phyloP scores from a whole-genome alignment of 2,113 vertebrate genomes.

The Arothron firmamentum region DNA sequence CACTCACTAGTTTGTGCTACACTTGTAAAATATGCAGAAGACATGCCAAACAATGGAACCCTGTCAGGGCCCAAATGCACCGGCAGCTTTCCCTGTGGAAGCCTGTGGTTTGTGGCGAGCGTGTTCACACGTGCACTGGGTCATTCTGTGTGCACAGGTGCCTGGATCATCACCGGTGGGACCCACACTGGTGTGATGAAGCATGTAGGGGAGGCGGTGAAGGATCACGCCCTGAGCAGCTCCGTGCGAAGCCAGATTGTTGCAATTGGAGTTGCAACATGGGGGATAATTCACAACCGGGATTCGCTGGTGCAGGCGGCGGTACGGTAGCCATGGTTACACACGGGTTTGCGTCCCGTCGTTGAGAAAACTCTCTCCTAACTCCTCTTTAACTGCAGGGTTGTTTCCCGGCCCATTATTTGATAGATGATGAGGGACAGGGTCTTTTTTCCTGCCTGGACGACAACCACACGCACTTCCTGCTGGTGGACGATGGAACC shows the following conservation, averaged over 20 bases:
- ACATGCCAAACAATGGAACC: too few species aligned
- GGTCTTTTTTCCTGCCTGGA: slow-evolving; percentile 86
- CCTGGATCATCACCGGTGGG: slow-evolving; percentile 95
- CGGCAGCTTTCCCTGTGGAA: too few species aligned
- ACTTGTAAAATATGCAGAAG: too few species aligned
- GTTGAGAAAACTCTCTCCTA: not conserved
- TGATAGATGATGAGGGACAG: slow-evolving; percentile 81
- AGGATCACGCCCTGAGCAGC: slow-evolving; percentile 80
- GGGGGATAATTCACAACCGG: slow-evolving; percentile 89
- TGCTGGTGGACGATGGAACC: slow-evolving; percentile 92
- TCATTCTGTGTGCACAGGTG: slow-evolving; percentile 72
- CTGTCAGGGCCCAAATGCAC: too few species aligned
- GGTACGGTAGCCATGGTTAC: slow-evolving; percentile 32
- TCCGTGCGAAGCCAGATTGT: slow-evolving; percentile 76
- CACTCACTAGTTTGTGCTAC: too few species aligned
- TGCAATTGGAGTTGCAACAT: slow-evolving; percentile 91
- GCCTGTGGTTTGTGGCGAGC: too few species aligned
- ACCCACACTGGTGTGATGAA: slow-evolving; percentile 94
- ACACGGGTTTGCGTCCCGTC: too few species aligned
- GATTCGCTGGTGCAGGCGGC: slow-evolving; percentile 67
- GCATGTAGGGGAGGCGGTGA: slow-evolving; percentile 89
- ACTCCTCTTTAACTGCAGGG: slow-evolving; percentile 70
- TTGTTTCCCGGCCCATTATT: slow-evolving; percentile 82
- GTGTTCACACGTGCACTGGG: not conserved
- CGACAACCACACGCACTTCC: slow-evolving; percentile 92